A percentile compares a stretch with the other conserved stretches of the same genome.
phyloP scores from a whole-genome alignment of 2,113 vertebrate genomes.

The Microtus ochrogaster region DNA sequence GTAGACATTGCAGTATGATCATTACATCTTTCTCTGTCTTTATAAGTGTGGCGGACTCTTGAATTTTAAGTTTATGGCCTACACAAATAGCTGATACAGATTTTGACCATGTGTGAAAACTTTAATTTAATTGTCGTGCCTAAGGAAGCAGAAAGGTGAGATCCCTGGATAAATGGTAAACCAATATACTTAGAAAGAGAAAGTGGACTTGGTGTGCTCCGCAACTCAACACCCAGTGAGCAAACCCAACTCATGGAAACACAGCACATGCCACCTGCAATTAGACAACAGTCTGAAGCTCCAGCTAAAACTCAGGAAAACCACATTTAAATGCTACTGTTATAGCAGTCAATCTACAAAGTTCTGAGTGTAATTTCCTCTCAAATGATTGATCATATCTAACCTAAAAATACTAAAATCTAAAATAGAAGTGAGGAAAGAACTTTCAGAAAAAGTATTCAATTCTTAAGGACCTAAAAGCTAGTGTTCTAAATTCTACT shows the following conservation, averaged over 20 bases:
- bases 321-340: background rate
- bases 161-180: background rate
- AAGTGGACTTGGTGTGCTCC: conserved; percentile 3
- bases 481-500: background rate
- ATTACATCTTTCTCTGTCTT: conserved; percentile 44
- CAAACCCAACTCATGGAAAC: conserved; percentile 44
- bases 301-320: background rate
- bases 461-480: background rate
- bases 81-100: conserved; percentile 59
- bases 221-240: background rate
- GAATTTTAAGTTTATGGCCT: conserved; percentile 43
- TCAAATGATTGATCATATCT: background rate
- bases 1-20: conserved; percentile 11
- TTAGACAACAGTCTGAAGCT: conserved; percentile 20
- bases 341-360: background rate
- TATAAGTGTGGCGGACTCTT: conserved; percentile 4
- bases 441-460: conserved; percentile 1
- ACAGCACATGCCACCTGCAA: background rate
- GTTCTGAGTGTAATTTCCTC: background rate
- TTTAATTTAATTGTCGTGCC: conserved; percentile 39
- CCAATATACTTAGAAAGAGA: conserved; percentile 67
- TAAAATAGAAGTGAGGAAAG: background rate
- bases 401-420: background rate
- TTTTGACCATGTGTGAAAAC: conserved; percentile 62
- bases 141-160: conserved; percentile 47